Evolutionary conservation across 2,113 vertebrate genomes (phyloP).

Genomic region (Xenus cinereus): DNA sequence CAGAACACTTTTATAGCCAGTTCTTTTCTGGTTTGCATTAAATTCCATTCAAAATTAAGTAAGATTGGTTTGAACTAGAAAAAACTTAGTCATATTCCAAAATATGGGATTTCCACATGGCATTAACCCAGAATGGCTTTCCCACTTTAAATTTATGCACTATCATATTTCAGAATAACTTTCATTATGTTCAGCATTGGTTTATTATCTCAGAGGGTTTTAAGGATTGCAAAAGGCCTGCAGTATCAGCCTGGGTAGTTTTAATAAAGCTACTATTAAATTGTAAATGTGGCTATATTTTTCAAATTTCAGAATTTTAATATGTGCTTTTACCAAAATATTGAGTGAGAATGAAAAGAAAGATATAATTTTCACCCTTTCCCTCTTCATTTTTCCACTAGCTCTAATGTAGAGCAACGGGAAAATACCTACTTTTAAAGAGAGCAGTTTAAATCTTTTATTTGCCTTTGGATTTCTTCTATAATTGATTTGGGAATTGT

Average conservation of each 20-base stretch:
- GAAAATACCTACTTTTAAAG: not conserved
- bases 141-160: not conserved
- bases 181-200: not conserved
- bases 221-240: not conserved
- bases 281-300: not conserved
- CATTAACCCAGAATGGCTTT: not conserved
- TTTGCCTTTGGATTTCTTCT: not conserved
- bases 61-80: not conserved
- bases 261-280: not conserved
- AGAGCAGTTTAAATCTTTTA: not conserved
- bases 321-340: not conserved
- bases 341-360: not conserved
- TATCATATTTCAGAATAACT: constrained; percentile 2
- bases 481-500: not conserved
- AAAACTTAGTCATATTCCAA: not conserved
- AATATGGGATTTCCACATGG: not conserved
- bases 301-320: constrained; percentile 37
- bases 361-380: not conserved
- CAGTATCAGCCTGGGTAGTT: not conserved
- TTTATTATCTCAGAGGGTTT: constrained; percentile 11
- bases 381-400: not conserved
- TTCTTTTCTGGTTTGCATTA: not conserved
- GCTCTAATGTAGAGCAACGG: not conserved
- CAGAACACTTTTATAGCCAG: not conserved
- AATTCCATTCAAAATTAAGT: not conserved